Evolutionary conservation across 2,797 vertebrate species (phyloP).

Genomic region (Macroramphosus scolopax): DNA sequence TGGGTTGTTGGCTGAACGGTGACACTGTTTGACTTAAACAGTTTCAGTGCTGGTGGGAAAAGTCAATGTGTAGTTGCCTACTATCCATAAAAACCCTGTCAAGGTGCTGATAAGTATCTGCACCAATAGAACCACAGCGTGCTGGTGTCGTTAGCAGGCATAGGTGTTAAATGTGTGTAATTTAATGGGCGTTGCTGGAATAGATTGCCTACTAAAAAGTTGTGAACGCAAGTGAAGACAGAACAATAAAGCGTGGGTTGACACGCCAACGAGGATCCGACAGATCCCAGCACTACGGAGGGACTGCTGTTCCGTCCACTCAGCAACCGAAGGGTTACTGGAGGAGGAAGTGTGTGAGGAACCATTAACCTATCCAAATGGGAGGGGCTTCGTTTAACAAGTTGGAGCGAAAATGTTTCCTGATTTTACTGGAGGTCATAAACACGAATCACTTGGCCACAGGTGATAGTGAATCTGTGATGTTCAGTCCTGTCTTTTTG

Average conservation of each 20-base stretch:
- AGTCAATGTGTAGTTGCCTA: slow-evolving; percentile 7
- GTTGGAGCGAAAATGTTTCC: slow-evolving; percentile 26
- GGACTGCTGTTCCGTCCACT: too few species aligned
- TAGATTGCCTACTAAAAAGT: slow-evolving; percentile 1
- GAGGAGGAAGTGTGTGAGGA: slow-evolving; percentile 27
- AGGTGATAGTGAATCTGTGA: slow-evolving; percentile 18
- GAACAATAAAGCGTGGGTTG: slow-evolving; percentile 2
- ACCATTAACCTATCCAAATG: slow-evolving; percentile 9
- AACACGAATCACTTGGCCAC: slow-evolving; percentile 17
- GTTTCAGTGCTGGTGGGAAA: slow-evolving; percentile 27
- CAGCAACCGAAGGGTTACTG: slow-evolving; percentile 31
- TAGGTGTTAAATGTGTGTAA: too few species aligned
- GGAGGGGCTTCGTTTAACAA: slow-evolving; percentile 27
- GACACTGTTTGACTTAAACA: slow-evolving; percentile 2
- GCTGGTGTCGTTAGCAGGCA: too few species aligned
- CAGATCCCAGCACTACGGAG: slow-evolving; percentile 9
- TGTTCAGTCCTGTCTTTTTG: too few species aligned
- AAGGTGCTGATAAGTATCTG: neutral
- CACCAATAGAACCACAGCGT: too few species aligned
- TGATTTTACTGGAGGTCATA: slow-evolving; percentile 41
- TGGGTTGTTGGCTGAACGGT: slow-evolving; percentile 5
- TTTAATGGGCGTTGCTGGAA: too few species aligned
- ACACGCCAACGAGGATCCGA: slow-evolving; percentile 1
- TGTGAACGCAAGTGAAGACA: slow-evolving; percentile 1
- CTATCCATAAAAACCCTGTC: neutral